Evolutionary conservation across 2,888 invertebrate genomes (phyloP), one percentile per base, ranked within the genome.

Genomic region (Anticlea derivata): DNA sequence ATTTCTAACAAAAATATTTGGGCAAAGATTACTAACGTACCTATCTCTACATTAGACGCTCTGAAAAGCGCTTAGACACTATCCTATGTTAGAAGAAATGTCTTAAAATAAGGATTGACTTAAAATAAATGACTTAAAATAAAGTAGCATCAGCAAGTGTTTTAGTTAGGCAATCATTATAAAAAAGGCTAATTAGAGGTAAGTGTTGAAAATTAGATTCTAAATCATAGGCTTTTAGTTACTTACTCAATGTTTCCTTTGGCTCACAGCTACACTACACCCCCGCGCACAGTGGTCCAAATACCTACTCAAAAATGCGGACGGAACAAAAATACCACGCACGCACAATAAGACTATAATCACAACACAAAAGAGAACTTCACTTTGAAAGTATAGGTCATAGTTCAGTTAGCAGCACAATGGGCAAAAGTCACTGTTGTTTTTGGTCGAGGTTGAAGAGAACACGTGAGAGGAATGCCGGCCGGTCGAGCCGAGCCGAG

Each of bases 251-350:
- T 40, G 10, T 4, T 34, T 43, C 44, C 27, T 44, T 33, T 33
- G 29, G 17, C 43, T 47, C 38, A 41, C 49, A 54, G 54, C 55
- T 43, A 43, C 51, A 61, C 66, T 12, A 41, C 31, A 41, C 41
- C 69, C 69, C 67, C 61, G 59, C 53, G 55, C 68, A 70, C 73
- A 73, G 68, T 70, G 73, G 76, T 83, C 77, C 73, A 78, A 57
- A 60, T 58, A 50, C 51, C 31, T 12, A 24, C 10, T 38, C 30
- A 51, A 54, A 84, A 81, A 80, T 72, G 71, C 72, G 69, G 78
- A 75, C 75, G 69, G 73, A 84, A 81, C 80, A 78, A 81, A 79
- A 84, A 82, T 80, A 83, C 70, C 80, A 86, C 79, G 75, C 68
- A 78, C 76, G 64, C 81, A 80, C 78, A 78, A 81, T 74, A 75